These are phyloP conservation scores for Gymnogyps californianus DNA, from an alignment of 2,113 vertebrate species.

Conservation along the genomic window DNA sequence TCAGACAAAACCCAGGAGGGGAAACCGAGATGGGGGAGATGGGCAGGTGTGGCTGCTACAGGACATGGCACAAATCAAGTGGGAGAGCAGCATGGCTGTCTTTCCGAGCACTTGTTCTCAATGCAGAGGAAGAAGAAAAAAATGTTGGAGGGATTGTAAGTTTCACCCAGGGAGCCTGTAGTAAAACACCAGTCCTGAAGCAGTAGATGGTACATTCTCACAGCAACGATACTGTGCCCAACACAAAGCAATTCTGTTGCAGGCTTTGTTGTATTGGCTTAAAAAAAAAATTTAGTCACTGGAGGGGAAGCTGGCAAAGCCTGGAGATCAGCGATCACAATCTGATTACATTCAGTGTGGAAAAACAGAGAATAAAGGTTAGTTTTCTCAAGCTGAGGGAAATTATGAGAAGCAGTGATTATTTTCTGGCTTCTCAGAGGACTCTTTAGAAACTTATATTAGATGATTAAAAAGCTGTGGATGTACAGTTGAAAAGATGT, in stretches of 20 bases:
- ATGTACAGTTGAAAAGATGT: neutral
- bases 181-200: neutral
- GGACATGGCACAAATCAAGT: fast-evolving
- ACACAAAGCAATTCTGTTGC: neutral
- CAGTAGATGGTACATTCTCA: neutral
- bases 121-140: neutral
- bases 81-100: neutral
- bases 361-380: neutral
- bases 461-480: conserved; percentile 1
- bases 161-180: neutral
- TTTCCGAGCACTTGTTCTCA: neutral
- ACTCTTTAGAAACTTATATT: neutral
- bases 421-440: neutral
- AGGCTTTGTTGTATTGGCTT: neutral
- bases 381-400: neutral
- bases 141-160: neutral
- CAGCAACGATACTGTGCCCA: neutral
- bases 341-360: neutral
- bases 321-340: neutral
- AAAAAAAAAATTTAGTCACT: neutral
- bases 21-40: fast-evolving
- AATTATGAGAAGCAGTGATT: neutral
- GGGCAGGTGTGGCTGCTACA: neutral
- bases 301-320: neutral
- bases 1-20: neutral